Conservation (phyloP, 2,113 vertebrate species). For the Furnarius figulus region DNA sequence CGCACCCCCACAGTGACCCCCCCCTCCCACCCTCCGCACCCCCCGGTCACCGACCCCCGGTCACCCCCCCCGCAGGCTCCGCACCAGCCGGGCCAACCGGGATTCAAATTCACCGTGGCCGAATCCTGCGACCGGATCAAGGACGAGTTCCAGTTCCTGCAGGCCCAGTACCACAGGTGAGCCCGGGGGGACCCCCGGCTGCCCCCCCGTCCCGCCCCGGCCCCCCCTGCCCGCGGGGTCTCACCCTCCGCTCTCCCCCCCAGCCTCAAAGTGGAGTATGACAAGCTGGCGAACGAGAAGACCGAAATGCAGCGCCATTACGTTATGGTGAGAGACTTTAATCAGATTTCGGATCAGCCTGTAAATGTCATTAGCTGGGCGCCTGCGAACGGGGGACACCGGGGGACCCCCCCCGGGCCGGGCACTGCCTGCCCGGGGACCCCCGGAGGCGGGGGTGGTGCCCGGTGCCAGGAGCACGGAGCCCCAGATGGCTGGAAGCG, state of each 20-base stretch:
- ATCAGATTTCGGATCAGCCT: conserved; percentile 36
- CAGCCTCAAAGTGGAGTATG: conserved; percentile 93
- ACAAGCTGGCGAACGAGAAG: conserved; percentile 95
- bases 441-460: neutral
- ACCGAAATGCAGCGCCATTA: conserved; percentile 98
- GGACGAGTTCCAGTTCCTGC: conserved; percentile 95
- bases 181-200: neutral
- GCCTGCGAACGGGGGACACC: neutral
- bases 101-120: conserved; percentile 94
- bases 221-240: neutral
- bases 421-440: neutral
- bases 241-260: neutral
- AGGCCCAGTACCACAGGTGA: conserved; percentile 96
- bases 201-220: neutral
- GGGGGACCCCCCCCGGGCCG: neutral
- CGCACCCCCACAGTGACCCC: no score
- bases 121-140: conserved; percentile 94
- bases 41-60: neutral
- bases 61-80: conserved; percentile 79
- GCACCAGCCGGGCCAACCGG: conserved; percentile 92
- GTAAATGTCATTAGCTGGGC: neutral
- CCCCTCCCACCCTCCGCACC: no score
- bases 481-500: neutral
- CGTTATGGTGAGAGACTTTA: conserved; percentile 88
- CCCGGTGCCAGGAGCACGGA: neutral